Evolutionary conservation across 2,797 vertebrate genomes (phyloP), one percentile per base, ranked within the genome.

Genomic region (Mormyrops boulengeri): DNA sequence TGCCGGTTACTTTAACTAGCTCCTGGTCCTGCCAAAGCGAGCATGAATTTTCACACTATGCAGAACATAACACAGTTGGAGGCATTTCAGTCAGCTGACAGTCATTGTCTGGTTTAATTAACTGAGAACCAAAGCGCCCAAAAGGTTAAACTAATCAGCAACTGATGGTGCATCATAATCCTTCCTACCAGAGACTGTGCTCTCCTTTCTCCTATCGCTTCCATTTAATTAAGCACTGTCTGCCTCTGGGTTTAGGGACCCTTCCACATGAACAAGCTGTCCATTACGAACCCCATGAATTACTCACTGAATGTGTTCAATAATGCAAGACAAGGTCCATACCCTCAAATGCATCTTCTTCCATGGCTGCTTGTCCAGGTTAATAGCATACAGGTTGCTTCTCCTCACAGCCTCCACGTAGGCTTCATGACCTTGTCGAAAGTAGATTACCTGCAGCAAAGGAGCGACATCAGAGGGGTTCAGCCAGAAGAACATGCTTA

Each of bases 1-100:
- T 98, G 91, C 97, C 99, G 89, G 98, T 97, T 90, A 99, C 99
- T 96, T 98, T 98, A 88, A 99, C 98, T 95, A 99, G 96, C 95
- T 99, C 99, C 95, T 99, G 99, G 95, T 99, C 99, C 99, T 99
- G 89, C 1, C 26, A 91, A 92, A 92, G 14, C 44, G 1, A 89
- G 38, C 41, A 89, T 2, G 14, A 14, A 50, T 44, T 77, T n/a
- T 82, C 41, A 82, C 19, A 47, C 77, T 2, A 22, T 82, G 77
- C 41, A 47, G 19, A 47, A 82, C 77, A 47, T 8, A 82, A 47
- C 41, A 82, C 77, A 47, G 41, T 47, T 7, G n/a, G 77, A 82
- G 41, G 19, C 34, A 41, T 41, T 77, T 41, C 69, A 73, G 66
- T 73, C 66, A 77, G 34, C 14, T 47, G 7, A 82, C 41, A 82